These are phyloP conservation scores for Galerucella pusilla DNA, from an alignment of 2,888 invertebrate species.

Conservation along the genomic window DNA sequence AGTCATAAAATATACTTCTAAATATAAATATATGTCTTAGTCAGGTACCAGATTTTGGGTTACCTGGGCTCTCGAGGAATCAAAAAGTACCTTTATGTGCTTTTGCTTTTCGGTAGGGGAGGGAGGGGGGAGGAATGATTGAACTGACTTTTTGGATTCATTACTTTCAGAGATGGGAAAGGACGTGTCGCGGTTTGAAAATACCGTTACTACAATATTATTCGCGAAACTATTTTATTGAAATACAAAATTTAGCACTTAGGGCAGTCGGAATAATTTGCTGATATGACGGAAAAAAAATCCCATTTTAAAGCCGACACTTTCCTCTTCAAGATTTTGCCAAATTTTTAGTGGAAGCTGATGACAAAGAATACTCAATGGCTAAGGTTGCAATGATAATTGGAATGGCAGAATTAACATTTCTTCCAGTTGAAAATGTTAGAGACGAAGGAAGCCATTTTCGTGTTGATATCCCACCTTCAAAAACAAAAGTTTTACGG, in stretches of 20 bases:
- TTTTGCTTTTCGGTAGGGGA: slow-evolving; percentile 22
- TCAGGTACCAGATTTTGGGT: slow-evolving; percentile 58
- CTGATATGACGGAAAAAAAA: no score
- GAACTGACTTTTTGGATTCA: slow-evolving; percentile 41
- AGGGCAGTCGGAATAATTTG: no score
- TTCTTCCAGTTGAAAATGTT: no score
- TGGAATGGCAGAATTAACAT: no score
- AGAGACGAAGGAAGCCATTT: no score
- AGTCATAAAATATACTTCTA: slow-evolving; percentile 59
- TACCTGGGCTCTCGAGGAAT: slow-evolving; percentile 57
- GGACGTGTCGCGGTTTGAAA: background rate
- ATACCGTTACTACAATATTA: background rate
- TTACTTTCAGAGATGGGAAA: slow-evolving; percentile 33
- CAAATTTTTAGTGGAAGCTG: no score
- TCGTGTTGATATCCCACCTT: no score
- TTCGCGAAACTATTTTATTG: background rate
- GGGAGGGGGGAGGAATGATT: slow-evolving; percentile 34
- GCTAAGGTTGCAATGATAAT: no score
- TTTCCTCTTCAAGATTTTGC: no score
- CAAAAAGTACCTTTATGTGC: slow-evolving; percentile 50
- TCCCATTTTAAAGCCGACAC: no score
- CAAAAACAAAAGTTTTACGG: no score
- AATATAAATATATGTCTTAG: slow-evolving; percentile 54
- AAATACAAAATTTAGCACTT: background rate
- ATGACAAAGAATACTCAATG: no score